Evolutionary conservation across 2,888 invertebrate species (phyloP), one percentile per base, ranked within the genome.

Genomic region (Cylloceria caligata): DNA sequence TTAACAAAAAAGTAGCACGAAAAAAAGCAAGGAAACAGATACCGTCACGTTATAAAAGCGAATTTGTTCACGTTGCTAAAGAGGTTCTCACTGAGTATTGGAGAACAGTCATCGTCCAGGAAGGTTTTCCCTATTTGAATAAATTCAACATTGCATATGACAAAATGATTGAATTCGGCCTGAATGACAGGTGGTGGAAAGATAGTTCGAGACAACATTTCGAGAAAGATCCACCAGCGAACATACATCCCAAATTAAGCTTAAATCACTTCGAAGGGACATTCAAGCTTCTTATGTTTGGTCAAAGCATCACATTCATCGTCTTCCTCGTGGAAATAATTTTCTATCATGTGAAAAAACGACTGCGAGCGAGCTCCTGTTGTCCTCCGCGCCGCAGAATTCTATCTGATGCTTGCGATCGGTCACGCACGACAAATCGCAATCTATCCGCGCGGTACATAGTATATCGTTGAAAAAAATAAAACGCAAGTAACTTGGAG

Each of bases 91-190:
- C 45, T 36, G 47, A 73, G 1, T 68, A 73, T 42, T 78, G 80
- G 78, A 52, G 64, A 36, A 69, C 83, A n/a, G n/a, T 79, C 3
- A 36, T 83, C 3, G 81, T 78, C 7, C 81, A 69, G 47, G 71
- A 81, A 13, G 84, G 84, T 39, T 83, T 84, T 55, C 84, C 84
- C 13, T 81, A 74, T 65, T 60, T 78, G 16, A 47, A 69, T 1
- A 81, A 81, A 76, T 84, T 84, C 47, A 19, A 76, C 13, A 24
- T 6, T 0, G 72, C 47, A 4, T 36, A 49, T 30, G 39, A 60
- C 7, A 55, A 45, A 13, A 57, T 81, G 0, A 11, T 64, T 7
- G 80, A 80, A 62, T 57, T 62, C 30, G 83, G 81, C 19, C 42
- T 84, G 9, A 55, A 52, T 2, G 2, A 1, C 0, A 81, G 76